Base-by-base conservation (phyloP, 2,797 vertebrate species). In the Halcyon chelicuti region DNA sequence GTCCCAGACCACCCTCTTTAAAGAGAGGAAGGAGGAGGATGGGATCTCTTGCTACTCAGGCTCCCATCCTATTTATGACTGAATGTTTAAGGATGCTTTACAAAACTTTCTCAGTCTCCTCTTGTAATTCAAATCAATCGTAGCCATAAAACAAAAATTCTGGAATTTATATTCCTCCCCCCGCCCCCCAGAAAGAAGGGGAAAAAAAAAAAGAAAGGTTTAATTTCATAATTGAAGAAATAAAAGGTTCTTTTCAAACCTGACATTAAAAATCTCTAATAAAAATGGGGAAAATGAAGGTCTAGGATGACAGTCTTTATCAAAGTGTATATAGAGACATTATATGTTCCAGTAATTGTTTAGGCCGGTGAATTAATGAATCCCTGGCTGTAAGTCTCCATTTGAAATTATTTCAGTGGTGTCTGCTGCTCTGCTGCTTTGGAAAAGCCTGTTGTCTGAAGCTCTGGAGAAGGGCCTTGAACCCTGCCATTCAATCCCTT, bases 401-500 rank as follows among this genome's bases (percentile, higher is more conserved):
- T 99, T 99, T 99, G 99, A 99, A 99, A 99, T 99, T 98, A 99
- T 99, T 99, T 99, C 98, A 99, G 98, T 96, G 97, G 97, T 98
- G 98, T 98, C 98, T 98, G 98, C 98, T 98, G 99, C 98, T 99
- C 98, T 98, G 98, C 98, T 98, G 98, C 98, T 99, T 98, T 98
- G 98, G 98, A 99, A 99, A 99, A 99, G 98, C 99, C 99, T 99
- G 99, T 99, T 99, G 99, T 99, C 98, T 99, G 99, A 99, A 99
- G 99, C 98, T 97, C 98, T 98, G 97, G 98, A 99, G 98, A 99
- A 99, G 99, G 99, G 99, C 99, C 99, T 99, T 99, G 99, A 99
- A 99, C 99, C 98, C 98, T 99, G 99, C 98, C 99, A 99, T 99
- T 99, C 99, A 99, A 97, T 98, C 98, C 99, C 98, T 99, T 99